Conservation (phyloP, 2,888 invertebrate genomes). For the Tipula helvola region DNA sequence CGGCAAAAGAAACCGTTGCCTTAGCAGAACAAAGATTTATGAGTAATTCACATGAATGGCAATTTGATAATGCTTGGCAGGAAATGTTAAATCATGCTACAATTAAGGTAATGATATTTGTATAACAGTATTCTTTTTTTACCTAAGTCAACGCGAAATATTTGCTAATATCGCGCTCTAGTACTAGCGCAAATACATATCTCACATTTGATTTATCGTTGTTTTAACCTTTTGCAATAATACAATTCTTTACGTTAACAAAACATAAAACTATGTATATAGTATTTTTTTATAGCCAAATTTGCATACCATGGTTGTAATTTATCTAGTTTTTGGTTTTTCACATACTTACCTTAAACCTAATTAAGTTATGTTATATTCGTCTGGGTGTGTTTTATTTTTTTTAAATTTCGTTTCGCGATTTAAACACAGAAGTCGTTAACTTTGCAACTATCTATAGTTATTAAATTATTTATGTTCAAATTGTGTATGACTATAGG, state of each 20-base stretch:
- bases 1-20: conserved; percentile 87
- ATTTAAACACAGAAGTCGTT: too few species aligned
- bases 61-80: conserved; percentile 94
- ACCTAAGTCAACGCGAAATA: background rate
- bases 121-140: background rate
- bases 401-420: background rate
- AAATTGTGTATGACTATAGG: background rate
- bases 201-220: background rate
- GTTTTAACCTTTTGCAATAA: background rate
- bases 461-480: too few species aligned
- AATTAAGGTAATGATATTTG: conserved; percentile 51
- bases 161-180: background rate
- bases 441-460: too few species aligned
- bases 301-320: background rate
- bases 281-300: background rate
- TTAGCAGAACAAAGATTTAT: conserved; percentile 67
- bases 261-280: too few species aligned
- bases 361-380: background rate
- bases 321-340: background rate
- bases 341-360: background rate
- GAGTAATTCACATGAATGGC: conserved; percentile 40
- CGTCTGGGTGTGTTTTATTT: background rate
- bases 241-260: background rate
- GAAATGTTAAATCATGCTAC: conserved; percentile 95
- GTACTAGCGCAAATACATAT: background rate